Evolutionary conservation across 1,140 invertebrate genomes (phyloP).

Genomic region (Drosophila littoralis): DNA sequence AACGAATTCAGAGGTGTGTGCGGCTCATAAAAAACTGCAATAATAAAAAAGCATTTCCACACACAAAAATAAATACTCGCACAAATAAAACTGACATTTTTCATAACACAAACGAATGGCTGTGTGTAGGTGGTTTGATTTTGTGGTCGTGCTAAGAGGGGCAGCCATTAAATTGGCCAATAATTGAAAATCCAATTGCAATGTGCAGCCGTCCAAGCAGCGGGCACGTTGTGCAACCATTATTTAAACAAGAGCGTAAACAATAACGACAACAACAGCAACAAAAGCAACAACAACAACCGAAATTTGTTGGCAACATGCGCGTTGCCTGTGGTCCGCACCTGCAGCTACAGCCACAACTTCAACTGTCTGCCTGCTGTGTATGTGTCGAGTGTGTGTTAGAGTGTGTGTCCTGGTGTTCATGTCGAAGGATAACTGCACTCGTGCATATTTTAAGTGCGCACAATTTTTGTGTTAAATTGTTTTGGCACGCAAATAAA

Average conservation of each 20-base stretch:
- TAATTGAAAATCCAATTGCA: constrained; percentile 81
- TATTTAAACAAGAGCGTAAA: constrained; percentile 83
- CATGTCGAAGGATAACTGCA: constrained; percentile 81
- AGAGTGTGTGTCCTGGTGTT: constrained; percentile 36
- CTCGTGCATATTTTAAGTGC: constrained; percentile 78
- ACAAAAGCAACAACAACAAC: constrained; percentile 17
- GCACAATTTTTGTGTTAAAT: constrained; percentile 81
- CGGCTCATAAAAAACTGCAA: constrained; percentile 73
- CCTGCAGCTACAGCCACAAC: constrained; percentile 36
- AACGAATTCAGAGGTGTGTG: constrained; percentile 38
- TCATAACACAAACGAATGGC: constrained; percentile 42
- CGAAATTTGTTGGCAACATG: constrained; percentile 70
- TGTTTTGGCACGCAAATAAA: constrained; percentile 84
- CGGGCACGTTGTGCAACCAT: constrained; percentile 74
- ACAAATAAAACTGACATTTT: constrained; percentile 56
- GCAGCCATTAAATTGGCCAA: constrained; percentile 77
- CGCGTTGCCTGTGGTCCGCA: constrained; percentile 24
- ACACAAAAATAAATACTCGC: constrained; percentile 44
- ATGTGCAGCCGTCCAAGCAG: constrained; percentile 44
- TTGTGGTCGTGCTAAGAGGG: neutral
- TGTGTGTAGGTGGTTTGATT: constrained; percentile 39
- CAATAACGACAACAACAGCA: constrained; percentile 77
- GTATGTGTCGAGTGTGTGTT: constrained; percentile 23
- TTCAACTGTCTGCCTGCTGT: constrained; percentile 25
- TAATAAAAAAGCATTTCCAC: constrained; percentile 70